Conservation (phyloP, 30 jellyfish, hydroid and myxozoan genomes). For the Aurelia sp. region DNA sequence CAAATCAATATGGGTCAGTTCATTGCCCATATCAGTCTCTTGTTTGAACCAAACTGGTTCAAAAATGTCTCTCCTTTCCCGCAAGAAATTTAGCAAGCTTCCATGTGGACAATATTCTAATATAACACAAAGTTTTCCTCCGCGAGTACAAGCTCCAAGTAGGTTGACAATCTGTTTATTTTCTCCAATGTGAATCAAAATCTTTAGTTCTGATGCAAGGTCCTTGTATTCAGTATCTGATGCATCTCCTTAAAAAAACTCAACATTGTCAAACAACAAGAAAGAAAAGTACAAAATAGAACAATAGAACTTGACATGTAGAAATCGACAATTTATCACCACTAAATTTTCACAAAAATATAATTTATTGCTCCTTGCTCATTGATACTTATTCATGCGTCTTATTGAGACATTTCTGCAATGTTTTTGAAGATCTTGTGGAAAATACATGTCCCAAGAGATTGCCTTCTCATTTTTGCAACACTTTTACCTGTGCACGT, state of each 20-base stretch:
- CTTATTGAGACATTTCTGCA: no score
- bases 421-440: no score
- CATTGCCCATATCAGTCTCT: slow-evolving; percentile 81
- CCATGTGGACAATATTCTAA: slow-evolving; percentile 97
- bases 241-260: slow-evolving; percentile 78
- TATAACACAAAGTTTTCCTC: slow-evolving; percentile 85
- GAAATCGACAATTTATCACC: no score
- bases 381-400: no score
- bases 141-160: slow-evolving; percentile 97
- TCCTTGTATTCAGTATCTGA: slow-evolving; percentile 93
- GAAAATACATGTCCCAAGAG: no score
- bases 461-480: no score
- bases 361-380: no score
- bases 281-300: no score
- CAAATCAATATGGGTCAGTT: slow-evolving; percentile 78
- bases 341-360: no score
- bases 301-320: no score
- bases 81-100: slow-evolving; percentile 79
- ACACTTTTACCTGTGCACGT: no score
- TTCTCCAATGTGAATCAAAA: slow-evolving; percentile 95
- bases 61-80: slow-evolving; percentile 75
- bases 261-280: not conserved
- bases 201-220: slow-evolving; percentile 96
- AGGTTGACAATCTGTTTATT: slow-evolving; percentile 92
- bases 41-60: slow-evolving; percentile 83